Evolutionary conservation across 2,113 vertebrate species (phyloP), one percentile per base, ranked within the genome.

Genomic region (Arizona elegans): DNA sequence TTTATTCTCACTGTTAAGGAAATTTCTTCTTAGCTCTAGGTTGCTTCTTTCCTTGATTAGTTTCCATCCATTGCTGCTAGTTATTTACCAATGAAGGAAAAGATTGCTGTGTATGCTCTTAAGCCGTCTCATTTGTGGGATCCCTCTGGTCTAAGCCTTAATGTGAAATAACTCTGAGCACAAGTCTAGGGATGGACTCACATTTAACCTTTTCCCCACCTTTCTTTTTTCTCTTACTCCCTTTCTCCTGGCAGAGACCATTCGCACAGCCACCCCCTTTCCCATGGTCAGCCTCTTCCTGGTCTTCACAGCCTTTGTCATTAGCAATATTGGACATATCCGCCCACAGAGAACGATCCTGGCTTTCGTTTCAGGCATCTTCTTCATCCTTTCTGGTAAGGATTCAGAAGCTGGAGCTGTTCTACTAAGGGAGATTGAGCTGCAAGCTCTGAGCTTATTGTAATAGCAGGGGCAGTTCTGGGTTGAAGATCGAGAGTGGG

Each of bases 201-300:
- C 9, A 12, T 90, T 50, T 90, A 47, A 93, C 26, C n/a, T n/a
- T n/a, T n/a, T 56, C 33, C 38, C 8, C 53, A 0, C 53, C 33
- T 59, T 29, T 92, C 24, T 75, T 29, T 21, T 81, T 8, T 26
- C 58, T 43, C 65, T 86, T 43, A 11, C 17, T 11, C 10, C 17
- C 0, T 87, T 21, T 38, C 50, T 5, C 43, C 65, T 87, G 50
- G 33, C 96, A 99, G 98, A 99, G 95, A 99, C 98, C 81, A 98
- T 99, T 17, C 98, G 98, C 29, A 99, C 98, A 0, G 98, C 98
- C 89, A 99, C 98, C 0, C 98, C 98, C 8, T 99, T 99, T 95
- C 98, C 98, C 21, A 98, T 99, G 98, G 98, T 99, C 90, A 99
- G 98, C 38, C 98, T 99, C 94, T 98, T 99, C 95, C 98, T 99